These are phyloP conservation scores for Ailurus styani DNA, from an alignment of 2,113 vertebrate genomes.

Conservation along the genomic window DNA sequence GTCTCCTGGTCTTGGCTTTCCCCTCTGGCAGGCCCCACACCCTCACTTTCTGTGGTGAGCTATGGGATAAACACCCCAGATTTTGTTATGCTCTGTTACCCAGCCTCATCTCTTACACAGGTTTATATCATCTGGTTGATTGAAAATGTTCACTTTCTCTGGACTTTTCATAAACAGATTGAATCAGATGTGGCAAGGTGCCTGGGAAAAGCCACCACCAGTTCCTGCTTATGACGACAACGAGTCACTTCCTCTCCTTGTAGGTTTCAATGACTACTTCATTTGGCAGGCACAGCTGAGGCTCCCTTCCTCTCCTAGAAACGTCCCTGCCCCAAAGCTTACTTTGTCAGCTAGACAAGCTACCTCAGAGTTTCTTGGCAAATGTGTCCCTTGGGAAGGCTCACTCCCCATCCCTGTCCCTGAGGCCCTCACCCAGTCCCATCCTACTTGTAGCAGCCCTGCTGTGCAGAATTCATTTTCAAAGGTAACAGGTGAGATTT, in stretches of 20 bases:
- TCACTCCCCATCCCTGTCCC: neutral
- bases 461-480: neutral
- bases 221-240: slow-evolving; percentile 29
- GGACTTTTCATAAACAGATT: slow-evolving; percentile 57
- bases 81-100: slow-evolving; percentile 17
- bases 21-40: neutral
- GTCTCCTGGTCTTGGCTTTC: neutral
- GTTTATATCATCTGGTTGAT: slow-evolving; percentile 47
- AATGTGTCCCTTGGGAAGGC: neutral
- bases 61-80: slow-evolving; percentile 16
- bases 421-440: neutral
- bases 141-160: slow-evolving; percentile 47
- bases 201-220: slow-evolving; percentile 47
- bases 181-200: slow-evolving; percentile 52
- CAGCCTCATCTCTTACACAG: neutral
- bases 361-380: slow-evolving; percentile 39
- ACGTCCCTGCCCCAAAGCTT: slow-evolving; percentile 5
- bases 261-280: slow-evolving; percentile 56
- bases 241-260: slow-evolving; percentile 62
- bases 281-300: slow-evolving; percentile 20
- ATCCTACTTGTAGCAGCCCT: neutral
- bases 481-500: neutral
- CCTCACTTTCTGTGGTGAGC: slow-evolving; percentile 50
- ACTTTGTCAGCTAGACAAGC: slow-evolving; percentile 14
- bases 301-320: neutral